These are phyloP conservation scores for Himalopsyche japonica DNA, from an alignment of 2,888 invertebrate species.

Conservation along the genomic window DNA sequence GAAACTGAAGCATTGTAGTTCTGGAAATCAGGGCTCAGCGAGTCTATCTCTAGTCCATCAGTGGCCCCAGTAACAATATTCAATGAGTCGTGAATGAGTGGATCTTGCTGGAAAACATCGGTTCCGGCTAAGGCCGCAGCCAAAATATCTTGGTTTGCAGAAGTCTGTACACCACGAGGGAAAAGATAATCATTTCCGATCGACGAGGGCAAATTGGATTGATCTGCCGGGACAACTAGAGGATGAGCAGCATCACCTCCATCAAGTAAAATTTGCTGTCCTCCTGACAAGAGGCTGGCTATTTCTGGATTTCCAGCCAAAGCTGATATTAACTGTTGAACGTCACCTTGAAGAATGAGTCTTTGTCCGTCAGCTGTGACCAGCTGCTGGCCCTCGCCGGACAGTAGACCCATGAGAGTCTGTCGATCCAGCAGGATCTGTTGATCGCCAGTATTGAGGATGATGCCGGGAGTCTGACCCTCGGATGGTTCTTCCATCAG, in stretches of 20 bases:
- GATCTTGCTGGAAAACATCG: constrained; percentile 68
- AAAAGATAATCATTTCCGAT: constrained; percentile 41
- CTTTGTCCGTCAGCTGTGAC: constrained; percentile 45
- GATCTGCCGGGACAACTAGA: not conserved
- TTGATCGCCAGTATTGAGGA: constrained; percentile 52
- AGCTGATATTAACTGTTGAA: constrained; percentile 44
- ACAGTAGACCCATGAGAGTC: constrained; percentile 41
- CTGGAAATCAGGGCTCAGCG: constrained; percentile 64
- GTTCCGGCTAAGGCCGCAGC: constrained; percentile 77
- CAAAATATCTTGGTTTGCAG: constrained; percentile 69
- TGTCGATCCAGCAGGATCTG: constrained; percentile 49
- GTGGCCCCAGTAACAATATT: constrained; percentile 45
- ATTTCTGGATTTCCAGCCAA: constrained; percentile 38
- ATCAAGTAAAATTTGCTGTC: constrained; percentile 19
- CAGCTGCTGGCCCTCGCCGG: constrained; percentile 42
- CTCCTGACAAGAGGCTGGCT: constrained; percentile 21
- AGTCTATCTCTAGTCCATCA: constrained; percentile 49
- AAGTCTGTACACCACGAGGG: constrained; percentile 43
- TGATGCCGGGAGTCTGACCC: constrained; percentile 42
- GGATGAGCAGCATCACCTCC: not conserved
- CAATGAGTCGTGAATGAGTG: constrained; percentile 46
- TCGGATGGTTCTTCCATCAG: constrained; percentile 34
- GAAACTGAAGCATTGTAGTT: constrained; percentile 62
- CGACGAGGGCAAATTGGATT: not conserved
- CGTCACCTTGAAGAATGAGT: constrained; percentile 43